Conservation (phyloP, 2,797 vertebrate genomes). For the Lophotriccus pileatus region DNA sequence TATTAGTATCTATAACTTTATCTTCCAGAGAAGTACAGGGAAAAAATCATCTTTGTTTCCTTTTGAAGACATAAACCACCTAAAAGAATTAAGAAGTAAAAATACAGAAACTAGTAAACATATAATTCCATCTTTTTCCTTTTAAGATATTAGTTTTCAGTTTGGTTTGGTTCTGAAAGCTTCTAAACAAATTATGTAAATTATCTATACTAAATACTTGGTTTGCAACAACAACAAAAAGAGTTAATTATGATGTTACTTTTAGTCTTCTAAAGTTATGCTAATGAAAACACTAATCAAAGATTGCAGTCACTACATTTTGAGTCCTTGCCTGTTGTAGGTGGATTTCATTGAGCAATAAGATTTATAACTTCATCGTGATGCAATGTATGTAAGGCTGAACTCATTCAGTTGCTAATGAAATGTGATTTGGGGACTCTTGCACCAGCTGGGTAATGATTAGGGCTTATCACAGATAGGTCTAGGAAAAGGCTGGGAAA, state of each 20-base stretch:
- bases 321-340: not conserved
- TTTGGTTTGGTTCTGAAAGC: not conserved
- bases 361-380: not conserved
- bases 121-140: not conserved
- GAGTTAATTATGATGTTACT: not conserved
- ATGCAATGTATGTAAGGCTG: not conserved
- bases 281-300: slow-evolving; percentile 10
- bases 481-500: slow-evolving; percentile 17
- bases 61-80: not conserved
- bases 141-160: not conserved
- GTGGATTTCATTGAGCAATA: slow-evolving; percentile 8
- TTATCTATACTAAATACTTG: not conserved
- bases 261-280: not conserved
- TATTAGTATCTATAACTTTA: not conserved
- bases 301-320: not conserved
- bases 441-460: slow-evolving; percentile 32
- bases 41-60: not conserved
- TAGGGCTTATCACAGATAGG: not conserved
- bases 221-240: not conserved
- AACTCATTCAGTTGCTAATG: not conserved
- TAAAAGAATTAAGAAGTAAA: not conserved
- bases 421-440: not conserved
- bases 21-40: not conserved
- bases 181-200: not conserved
- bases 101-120: not conserved